These are phyloP conservation scores for Amazona guildingii DNA, from an alignment of 2,113 vertebrate species.

Conservation along the genomic window DNA sequence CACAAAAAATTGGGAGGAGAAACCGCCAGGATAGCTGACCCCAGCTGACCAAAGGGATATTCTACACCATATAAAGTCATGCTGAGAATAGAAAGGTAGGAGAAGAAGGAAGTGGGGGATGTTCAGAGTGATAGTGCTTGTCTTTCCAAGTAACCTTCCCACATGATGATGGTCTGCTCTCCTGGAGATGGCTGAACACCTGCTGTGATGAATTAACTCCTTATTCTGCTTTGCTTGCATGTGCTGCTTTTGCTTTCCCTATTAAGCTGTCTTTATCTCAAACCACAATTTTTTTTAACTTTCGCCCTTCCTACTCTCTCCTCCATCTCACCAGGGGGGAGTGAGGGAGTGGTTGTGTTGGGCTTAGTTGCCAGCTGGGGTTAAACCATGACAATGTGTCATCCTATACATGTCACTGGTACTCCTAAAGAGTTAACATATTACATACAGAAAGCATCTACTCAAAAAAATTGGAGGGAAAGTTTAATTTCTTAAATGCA, in stretches of 20 bases:
- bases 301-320: neutral
- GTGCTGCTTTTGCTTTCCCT: neutral
- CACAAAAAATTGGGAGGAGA: neutral
- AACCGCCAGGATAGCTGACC: neutral
- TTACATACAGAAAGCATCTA: neutral
- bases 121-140: neutral
- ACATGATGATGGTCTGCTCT: neutral
- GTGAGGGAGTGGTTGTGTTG: neutral
- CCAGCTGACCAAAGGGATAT: neutral
- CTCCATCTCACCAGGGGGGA: neutral
- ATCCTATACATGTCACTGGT: neutral
- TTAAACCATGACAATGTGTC: neutral
- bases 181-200: neutral
- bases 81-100: neutral
- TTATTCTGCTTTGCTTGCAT: neutral
- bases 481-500: neutral
- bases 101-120: neutral
- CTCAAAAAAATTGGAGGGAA: neutral
- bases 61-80: neutral
- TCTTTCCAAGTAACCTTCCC: neutral
- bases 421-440: neutral
- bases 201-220: neutral
- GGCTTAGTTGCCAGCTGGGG: neutral
- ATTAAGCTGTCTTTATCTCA: neutral
- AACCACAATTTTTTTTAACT: neutral